Evolutionary conservation across 2,888 invertebrate genomes (phyloP), one percentile per base, ranked within the genome.

Genomic region (Coecobrya sp.): DNA sequence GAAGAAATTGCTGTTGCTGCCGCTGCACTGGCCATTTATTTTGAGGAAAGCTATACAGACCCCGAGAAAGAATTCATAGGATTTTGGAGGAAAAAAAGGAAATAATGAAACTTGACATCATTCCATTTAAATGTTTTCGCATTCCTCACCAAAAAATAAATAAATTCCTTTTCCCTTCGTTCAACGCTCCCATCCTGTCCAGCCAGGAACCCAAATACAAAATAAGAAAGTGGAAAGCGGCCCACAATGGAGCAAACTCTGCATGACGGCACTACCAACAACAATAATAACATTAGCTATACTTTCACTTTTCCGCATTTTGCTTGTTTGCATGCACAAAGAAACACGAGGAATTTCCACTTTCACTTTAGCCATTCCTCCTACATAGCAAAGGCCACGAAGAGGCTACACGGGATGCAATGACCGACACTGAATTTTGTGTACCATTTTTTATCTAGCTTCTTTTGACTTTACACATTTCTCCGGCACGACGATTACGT

Each of bases 101-200:
- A 19, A 36, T n/a, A 76, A 76, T 76, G 76, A 76, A 76, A 76
- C 76, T 59, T 59, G 82, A 82, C 82, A 82, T 59, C 59, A 84
- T 84, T 84, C 84, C 59, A 84, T 59, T 84, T 36, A 59, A 84
- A 55, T 81, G 62, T 59, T 27, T 4, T 59, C 11, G 52, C 79
- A 81, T 81, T 81, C 55, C 13, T 79, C 3, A 22, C 76, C 45
- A 70, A 36, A 70, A 30, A 70, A 11, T 73, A 70, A 13, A 70
- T 36, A 36, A 65, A 65, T 73, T 36, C 70, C 70, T 73, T 11
- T 7, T 73, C 42, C 1, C 22, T 68, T 5, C 73, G n/a, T 68
- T 42, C 59, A 59, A 1, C 19, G 16, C 25, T 27, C 70, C 70
- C 65, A 16, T 36, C 16, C 27, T 19, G 16, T 70, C 36, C 36